A percentile compares a stretch with the other conserved stretches of the same genome.
Evolutionary conservation across 2,797 vertebrate genomes (phyloP).

Genomic region (Hipposideros larvatus): DNA sequence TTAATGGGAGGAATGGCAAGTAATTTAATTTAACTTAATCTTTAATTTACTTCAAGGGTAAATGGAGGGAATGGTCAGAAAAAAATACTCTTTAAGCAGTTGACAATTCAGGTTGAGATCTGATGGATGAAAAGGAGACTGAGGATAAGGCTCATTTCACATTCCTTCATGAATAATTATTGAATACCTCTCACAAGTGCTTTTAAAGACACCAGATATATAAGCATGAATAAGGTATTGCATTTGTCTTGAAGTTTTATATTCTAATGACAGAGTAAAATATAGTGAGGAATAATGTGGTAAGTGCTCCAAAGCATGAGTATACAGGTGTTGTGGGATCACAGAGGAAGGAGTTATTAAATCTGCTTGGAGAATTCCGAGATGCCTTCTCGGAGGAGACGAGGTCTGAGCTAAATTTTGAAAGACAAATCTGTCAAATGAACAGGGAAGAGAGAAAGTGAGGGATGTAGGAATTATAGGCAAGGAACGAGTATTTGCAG

Average conservation of each 20-base stretch:
- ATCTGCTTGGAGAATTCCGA: slow-evolving; percentile 26
- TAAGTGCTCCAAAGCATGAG: background rate
- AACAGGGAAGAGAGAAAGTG: background rate
- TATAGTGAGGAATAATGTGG: slow-evolving; percentile 13
- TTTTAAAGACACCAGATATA: background rate
- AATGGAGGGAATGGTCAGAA: background rate
- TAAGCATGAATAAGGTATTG: background rate
- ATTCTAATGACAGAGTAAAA: background rate
- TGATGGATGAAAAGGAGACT: background rate
- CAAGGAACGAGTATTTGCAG: background rate
- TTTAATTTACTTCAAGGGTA: background rate
- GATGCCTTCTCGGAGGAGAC: background rate
- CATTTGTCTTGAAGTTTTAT: background rate
- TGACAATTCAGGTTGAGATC: background rate
- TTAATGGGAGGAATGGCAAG: background rate
- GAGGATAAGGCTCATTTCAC: background rate
- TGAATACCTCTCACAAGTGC: background rate
- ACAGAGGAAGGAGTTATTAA: background rate
- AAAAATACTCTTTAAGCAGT: background rate
- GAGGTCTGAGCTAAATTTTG: background rate
- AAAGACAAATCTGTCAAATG: background rate
- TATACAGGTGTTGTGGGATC: background rate
- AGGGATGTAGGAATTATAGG: background rate
- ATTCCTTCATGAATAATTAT: background rate
- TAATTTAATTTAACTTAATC: slow-evolving; percentile 20